Conservation (phyloP, 2,797 vertebrate genomes). For the Nothura maculosa region DNA sequence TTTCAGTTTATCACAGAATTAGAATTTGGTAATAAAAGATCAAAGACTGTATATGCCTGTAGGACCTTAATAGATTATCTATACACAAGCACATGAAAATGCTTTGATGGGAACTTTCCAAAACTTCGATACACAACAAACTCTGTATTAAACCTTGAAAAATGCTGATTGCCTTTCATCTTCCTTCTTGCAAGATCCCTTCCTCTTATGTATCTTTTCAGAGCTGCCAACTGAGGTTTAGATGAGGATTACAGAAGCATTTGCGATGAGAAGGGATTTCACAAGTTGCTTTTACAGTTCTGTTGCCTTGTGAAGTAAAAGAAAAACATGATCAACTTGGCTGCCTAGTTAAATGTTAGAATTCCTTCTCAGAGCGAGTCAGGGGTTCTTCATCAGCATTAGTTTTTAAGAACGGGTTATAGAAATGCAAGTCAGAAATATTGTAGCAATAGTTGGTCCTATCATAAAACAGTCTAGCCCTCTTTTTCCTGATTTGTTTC, state of each 20-base stretch:
- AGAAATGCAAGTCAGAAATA: neutral
- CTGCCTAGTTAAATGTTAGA: neutral
- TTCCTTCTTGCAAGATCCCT: neutral
- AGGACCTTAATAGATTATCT: neutral
- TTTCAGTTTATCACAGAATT: neutral
- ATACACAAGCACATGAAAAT: neutral
- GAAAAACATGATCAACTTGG: neutral
- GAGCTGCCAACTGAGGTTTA: neutral
- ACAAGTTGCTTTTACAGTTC: neutral
- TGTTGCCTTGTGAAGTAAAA: neutral
- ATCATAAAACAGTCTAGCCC: neutral
- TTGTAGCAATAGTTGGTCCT: neutral
- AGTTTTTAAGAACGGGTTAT: neutral
- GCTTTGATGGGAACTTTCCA: neutral
- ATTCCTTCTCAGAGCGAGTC: neutral
- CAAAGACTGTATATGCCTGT: neutral
- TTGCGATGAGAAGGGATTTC: conserved; percentile 11
- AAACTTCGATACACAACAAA: neutral
- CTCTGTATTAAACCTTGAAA: neutral
- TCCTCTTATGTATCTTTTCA: neutral
- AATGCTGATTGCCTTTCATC: neutral
- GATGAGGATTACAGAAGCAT: neutral
- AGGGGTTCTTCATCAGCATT: neutral
- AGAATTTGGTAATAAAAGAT: neutral
- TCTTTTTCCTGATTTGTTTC: neutral